phyloP scores from a whole-genome alignment of 2,888 invertebrate species.

The Oscheius sp. region DNA sequence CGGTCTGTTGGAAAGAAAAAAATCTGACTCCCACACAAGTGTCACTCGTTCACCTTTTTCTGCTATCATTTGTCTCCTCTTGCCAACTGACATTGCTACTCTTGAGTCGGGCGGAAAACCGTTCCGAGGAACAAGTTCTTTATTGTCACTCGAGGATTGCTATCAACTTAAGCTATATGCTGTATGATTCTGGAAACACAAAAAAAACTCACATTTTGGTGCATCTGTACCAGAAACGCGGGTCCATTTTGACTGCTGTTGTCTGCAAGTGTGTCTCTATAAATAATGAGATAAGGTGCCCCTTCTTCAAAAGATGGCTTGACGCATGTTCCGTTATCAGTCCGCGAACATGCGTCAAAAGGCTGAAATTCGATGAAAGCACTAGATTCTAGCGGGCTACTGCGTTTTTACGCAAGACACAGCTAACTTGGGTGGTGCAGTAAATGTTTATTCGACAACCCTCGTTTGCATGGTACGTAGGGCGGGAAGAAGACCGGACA shows the following conservation, averaged over 20 bases:
- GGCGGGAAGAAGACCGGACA: conserved; percentile 14
- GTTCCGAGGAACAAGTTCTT: background rate
- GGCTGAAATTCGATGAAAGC: background rate
- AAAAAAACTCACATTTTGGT: conserved; percentile 12
- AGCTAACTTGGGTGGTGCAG: background rate
- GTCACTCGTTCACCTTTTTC: background rate
- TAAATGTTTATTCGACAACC: background rate
- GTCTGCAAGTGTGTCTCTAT: conserved; percentile 1
- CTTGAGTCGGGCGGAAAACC: background rate
- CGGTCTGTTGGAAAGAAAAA: too few relatives aligned
- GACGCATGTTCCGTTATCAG: conserved; percentile 16
- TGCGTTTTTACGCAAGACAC: background rate
- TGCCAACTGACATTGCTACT: background rate
- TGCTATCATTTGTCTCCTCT: too few relatives aligned
- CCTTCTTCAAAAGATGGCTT: conserved; percentile 2
- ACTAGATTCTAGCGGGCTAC: background rate
- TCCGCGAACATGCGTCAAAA: conserved; percentile 1
- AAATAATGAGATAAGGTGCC: background rate
- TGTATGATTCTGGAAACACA: background rate
- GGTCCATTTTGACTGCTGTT: background rate
- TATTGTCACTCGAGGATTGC: background rate
- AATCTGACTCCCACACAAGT: too few relatives aligned
- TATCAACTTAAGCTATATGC: background rate
- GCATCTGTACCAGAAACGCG: conserved; percentile 13
- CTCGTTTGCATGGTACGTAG: conserved; percentile 2